phyloP scores from a whole-genome alignment of 2,797 vertebrate genomes.

The Anguilla obscura region DNA sequence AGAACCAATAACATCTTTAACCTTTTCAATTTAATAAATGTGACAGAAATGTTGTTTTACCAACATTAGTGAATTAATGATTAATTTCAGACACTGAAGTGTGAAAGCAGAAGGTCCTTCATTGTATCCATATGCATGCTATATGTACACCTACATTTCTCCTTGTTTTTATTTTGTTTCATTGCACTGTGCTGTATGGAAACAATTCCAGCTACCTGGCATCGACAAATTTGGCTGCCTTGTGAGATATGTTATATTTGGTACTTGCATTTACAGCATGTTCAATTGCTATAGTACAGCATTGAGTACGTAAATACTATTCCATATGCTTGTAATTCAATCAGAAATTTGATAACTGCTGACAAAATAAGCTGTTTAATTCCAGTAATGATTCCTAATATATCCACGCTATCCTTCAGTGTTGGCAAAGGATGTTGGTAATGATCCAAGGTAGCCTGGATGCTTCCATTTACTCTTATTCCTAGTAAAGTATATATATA shows the following conservation, averaged over 20 bases:
- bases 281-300: background rate
- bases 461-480: background rate
- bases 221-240: background rate
- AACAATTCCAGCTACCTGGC: background rate
- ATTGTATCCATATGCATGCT: background rate
- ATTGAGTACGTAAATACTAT: background rate
- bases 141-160: background rate
- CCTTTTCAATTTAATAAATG: constrained; percentile 20
- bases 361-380: background rate
- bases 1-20: constrained; percentile 53
- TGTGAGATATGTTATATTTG: background rate
- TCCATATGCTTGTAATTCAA: background rate
- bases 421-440: background rate
- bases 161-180: background rate
- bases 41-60: background rate
- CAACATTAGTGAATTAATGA: background rate
- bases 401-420: background rate
- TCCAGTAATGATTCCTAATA: background rate
- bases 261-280: background rate
- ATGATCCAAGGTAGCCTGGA: background rate
- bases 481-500: background rate
- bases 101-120: background rate
- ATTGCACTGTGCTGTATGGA: background rate
- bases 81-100: background rate
- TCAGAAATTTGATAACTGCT: background rate